Evolutionary conservation across 2,113 vertebrate species (phyloP).

Genomic region (Laticauda colubrina): DNA sequence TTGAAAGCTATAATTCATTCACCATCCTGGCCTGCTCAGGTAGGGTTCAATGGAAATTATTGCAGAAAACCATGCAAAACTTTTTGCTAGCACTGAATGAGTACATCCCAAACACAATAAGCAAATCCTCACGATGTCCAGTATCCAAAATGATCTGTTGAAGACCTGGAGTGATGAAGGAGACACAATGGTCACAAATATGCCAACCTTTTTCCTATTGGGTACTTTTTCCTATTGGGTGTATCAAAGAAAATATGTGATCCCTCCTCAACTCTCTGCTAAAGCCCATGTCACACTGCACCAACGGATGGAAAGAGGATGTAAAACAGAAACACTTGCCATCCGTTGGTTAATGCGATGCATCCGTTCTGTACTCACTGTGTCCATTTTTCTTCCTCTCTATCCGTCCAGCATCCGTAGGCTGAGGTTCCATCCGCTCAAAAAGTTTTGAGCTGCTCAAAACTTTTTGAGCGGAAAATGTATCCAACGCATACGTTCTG

Average conservation of each 20-base stretch:
- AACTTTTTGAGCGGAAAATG: no score
- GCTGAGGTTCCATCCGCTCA: no score
- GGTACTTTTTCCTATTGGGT: background rate
- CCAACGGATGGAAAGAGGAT: no score
- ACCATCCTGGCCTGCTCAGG: background rate
- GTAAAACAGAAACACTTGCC: no score
- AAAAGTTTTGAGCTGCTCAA: no score
- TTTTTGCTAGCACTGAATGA: background rate
- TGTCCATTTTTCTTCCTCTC: no score
- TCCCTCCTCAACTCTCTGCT: constrained; percentile 15
- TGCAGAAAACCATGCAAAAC: background rate
- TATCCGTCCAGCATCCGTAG: no score
- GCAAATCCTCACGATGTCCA: background rate
- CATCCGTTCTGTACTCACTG: no score
- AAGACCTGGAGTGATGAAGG: background rate
- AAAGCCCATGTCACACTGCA: no score
- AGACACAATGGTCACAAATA: background rate
- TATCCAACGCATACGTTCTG: no score
- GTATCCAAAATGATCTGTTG: background rate
- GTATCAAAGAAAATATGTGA: background rate
- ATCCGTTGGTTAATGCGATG: no score
- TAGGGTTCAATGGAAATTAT: background rate
- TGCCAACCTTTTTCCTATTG: background rate
- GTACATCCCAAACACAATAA: background rate
- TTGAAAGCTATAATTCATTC: background rate